phyloP scores from a whole-genome alignment of 2,888 invertebrate species.

The Yponomeuta evonymella region DNA sequence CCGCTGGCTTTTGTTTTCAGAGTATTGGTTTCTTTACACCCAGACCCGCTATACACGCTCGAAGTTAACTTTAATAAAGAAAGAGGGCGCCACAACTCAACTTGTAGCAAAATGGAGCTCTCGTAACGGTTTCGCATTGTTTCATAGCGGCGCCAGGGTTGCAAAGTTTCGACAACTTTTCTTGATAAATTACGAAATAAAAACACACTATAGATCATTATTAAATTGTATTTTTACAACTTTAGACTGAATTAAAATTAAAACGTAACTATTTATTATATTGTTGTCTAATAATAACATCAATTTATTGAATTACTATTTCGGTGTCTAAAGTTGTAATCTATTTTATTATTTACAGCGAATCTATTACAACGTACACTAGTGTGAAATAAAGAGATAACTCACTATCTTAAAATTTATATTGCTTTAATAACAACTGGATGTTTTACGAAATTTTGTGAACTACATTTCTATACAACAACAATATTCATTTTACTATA shows the following conservation, averaged over 20 bases:
- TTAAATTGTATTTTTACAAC: slow-evolving; percentile 47
- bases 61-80: too few relatives aligned
- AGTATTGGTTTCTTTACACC: too few relatives aligned
- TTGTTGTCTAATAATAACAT: slow-evolving; percentile 42
- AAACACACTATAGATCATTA: slow-evolving; percentile 27
- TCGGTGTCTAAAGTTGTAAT: slow-evolving; percentile 20
- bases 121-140: too few relatives aligned
- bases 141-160: too few relatives aligned
- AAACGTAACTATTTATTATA: slow-evolving; percentile 31
- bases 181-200: slow-evolving; percentile 30
- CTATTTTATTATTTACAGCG: slow-evolving; percentile 20
- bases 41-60: too few relatives aligned
- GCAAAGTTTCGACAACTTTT: too few relatives aligned
- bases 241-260: slow-evolving; percentile 30
- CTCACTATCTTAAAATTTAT: not conserved
- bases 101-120: too few relatives aligned
- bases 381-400: not conserved
- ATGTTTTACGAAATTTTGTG: not conserved
- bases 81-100: too few relatives aligned
- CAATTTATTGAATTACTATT: slow-evolving; percentile 33
- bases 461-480: not conserved
- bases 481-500: not conserved
- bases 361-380: not conserved
- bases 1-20: too few relatives aligned
- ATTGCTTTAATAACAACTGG: slow-evolving; percentile 6